Evolutionary conservation across 2,888 invertebrate species (phyloP).

Genomic region (Noctuana brunneofusca): DNA sequence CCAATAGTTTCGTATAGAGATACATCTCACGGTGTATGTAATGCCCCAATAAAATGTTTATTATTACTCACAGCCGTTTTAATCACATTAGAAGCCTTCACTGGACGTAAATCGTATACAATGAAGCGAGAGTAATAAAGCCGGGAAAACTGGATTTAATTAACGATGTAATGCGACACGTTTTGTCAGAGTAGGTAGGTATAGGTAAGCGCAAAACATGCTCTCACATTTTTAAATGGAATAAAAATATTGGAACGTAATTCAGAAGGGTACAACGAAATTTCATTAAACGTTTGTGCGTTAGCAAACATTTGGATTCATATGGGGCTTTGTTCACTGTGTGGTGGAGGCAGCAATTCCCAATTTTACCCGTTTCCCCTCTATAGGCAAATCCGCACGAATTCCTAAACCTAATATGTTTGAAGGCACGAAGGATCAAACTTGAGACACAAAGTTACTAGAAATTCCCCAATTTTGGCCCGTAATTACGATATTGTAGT

Average conservation of each 20-base stretch:
- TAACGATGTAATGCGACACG: conserved; percentile 53
- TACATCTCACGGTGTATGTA: conserved; percentile 52
- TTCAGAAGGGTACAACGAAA: conserved; percentile 43
- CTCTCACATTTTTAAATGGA: conserved; percentile 28
- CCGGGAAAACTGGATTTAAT: conserved; percentile 52
- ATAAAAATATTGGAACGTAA: conserved; percentile 42
- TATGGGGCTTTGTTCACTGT: conserved; percentile 58
- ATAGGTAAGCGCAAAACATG: conserved; percentile 14
- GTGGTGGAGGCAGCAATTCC: conserved; percentile 71
- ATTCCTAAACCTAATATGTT: conserved; percentile 70
- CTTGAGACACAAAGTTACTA: conserved; percentile 47
- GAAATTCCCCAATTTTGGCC: neutral
- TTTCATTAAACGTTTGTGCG: conserved; percentile 50
- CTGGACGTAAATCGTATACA: conserved; percentile 44
- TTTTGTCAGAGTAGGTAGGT: conserved; percentile 41
- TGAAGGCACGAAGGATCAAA: conserved; percentile 60
- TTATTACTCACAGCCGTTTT: conserved; percentile 56
- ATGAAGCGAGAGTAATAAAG: conserved; percentile 51
- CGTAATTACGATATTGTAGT: neutral
- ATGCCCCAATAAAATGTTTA: conserved; percentile 65
- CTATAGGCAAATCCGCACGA: conserved; percentile 74
- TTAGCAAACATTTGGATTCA: conserved; percentile 50
- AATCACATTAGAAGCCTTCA: conserved; percentile 56
- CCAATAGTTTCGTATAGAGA: conserved; percentile 45
- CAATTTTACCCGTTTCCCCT: conserved; percentile 67